These are phyloP conservation scores for Trachops cirrhosus DNA, from an alignment of 2,797 vertebrate genomes.

Conservation along the genomic window DNA sequence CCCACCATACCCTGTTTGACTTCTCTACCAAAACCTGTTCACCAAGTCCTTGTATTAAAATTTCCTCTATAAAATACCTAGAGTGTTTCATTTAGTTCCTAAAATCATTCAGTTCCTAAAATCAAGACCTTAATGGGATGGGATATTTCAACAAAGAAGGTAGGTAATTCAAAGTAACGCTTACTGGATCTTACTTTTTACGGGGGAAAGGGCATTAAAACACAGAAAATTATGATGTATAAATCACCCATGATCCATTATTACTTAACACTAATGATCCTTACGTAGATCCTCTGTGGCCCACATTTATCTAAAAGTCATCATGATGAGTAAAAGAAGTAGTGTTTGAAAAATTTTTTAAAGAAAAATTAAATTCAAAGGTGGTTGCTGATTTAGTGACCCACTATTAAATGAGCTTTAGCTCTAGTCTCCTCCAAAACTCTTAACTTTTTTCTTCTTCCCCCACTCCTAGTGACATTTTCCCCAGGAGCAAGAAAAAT, in stretches of 20 bases:
- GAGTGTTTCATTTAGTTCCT: neutral
- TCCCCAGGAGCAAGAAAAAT: constrained; percentile 25
- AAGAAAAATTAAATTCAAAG: neutral
- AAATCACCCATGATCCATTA: neutral
- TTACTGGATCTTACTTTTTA: neutral
- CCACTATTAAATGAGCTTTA: neutral
- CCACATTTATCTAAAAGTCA: neutral
- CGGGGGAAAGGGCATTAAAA: neutral
- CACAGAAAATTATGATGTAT: neutral
- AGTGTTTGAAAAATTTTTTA: neutral
- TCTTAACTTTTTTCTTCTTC: neutral
- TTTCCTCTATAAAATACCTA: neutral
- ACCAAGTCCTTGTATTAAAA: neutral
- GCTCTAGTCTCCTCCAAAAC: neutral
- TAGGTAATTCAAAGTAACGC: neutral
- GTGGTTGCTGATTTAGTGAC: neutral
- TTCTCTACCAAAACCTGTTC: neutral
- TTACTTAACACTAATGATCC: neutral
- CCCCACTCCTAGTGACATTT: neutral
- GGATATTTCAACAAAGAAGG: neutral
- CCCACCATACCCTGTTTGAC: neutral
- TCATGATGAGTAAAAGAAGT: neutral
- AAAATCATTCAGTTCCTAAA: neutral
- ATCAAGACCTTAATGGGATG: neutral
- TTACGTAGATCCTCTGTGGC: neutral